Evolutionary conservation across 1,140 invertebrate genomes (phyloP), one percentile per base, ranked within the genome.

Genomic region (Drosophila sucinea): DNA sequence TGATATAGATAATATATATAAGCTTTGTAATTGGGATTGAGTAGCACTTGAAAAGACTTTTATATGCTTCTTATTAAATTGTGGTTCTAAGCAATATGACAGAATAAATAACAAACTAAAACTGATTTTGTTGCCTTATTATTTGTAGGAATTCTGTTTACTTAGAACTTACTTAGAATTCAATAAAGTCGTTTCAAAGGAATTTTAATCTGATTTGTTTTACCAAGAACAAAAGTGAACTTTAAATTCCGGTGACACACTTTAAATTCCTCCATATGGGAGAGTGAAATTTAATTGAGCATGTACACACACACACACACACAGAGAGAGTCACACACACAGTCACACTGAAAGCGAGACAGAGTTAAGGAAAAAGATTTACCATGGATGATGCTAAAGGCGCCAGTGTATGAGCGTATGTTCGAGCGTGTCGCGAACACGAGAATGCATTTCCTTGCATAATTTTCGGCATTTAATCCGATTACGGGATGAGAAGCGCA

Each of bases 381-480:
- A 51, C 23, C 23, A 27, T 55, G 62, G 66, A 81, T 69, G 23
- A n/a, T 27, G 30, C 23, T 7, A 27, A 38, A 71, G 27, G 60
- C n/a, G 60, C 27, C 23, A 29, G 60, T 47, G 29, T 47, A 62
- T 70, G 68, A 63, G 66, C 44, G 64, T 60, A 56, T 51, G 57
- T 38, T 38, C 55, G 65, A 79, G 76, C 44, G 60, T 60, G 44
- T 35, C 38, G 40, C 67, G 51, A 65, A 65, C 62, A 67, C 10
- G 40, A 57, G 71, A 70, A 60, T 83, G 81, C 80, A 84, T 69
- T 79, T 78, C 54, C 55, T 67, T 70, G 80, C 71, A 83, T 84
- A 79, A 83, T 72, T 69, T 78, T 62, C 66, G 66, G 57, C 83
- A 60, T 83, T 82, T 82, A 87, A 86, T 76, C 82, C 79, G 82